These are phyloP conservation scores for Melospiza melodia DNA, from an alignment of 2,113 vertebrate species.

Conservation along the genomic window DNA sequence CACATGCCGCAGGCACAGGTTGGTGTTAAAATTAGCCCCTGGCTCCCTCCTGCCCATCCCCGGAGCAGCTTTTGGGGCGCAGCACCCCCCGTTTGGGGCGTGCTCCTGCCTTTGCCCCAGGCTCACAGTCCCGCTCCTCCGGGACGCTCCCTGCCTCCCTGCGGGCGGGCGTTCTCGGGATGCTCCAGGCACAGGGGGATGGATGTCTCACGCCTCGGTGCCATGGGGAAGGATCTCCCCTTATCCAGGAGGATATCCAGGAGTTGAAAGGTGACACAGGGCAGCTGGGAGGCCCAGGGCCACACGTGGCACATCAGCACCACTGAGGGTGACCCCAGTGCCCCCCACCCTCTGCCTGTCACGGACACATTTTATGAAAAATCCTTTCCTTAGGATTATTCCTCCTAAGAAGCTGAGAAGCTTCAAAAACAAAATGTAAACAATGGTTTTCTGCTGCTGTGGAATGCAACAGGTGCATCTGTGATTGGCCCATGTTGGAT, in stretches of 20 bases:
- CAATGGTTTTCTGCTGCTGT: no score
- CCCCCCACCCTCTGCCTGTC: background rate
- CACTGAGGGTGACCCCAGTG: background rate
- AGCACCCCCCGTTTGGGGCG: background rate
- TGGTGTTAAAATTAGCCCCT: constrained; percentile 28
- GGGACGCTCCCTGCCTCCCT: accelerated
- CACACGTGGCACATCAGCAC: accelerated
- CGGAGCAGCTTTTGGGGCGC: background rate
- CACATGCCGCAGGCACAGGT: background rate
- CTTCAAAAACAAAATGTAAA: no score
- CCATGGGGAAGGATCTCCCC: background rate
- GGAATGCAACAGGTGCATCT: no score
- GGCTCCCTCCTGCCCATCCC: background rate
- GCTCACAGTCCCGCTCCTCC: accelerated
- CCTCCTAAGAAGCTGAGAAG: no score
- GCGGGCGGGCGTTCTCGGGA: background rate
- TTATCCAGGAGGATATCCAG: background rate
- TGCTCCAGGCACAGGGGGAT: background rate
- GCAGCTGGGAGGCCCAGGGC: background rate
- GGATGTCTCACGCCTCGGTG: background rate
- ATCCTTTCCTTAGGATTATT: no score
- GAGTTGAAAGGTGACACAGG: background rate
- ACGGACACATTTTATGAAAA: no score
- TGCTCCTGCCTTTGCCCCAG: background rate
- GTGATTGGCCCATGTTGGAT: no score